Conservation (phyloP, 1,140 invertebrate genomes). For the Armadillidium nasatum region DNA sequence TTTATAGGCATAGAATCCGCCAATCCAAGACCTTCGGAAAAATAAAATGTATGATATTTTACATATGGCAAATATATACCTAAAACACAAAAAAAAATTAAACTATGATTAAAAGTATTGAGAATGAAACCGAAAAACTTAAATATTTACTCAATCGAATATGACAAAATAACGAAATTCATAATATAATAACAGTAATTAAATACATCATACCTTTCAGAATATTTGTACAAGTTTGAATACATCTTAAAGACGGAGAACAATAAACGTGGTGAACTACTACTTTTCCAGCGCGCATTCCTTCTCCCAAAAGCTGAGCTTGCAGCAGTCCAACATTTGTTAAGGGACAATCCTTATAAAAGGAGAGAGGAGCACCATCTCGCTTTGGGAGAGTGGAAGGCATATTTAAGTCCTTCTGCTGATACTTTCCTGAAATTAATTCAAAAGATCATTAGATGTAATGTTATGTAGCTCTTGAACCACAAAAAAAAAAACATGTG, state of each 20-base stretch:
- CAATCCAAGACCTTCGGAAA: slow-evolving; percentile 52
- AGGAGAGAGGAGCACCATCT: slow-evolving; percentile 59
- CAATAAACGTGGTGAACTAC: slow-evolving; percentile 69
- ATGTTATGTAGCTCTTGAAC: too few species aligned
- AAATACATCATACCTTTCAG: slow-evolving; percentile 61
- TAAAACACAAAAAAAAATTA: too few species aligned
- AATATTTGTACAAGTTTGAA: slow-evolving; percentile 78
- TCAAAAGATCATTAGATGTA: too few species aligned
- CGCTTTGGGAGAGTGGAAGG: slow-evolving; percentile 54
- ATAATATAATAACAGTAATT: too few species aligned
- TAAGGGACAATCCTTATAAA: slow-evolving; percentile 75
- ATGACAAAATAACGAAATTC: too few species aligned
- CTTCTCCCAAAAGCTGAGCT: slow-evolving; percentile 61
- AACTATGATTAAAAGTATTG: too few species aligned
- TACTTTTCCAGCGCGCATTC: slow-evolving; percentile 62
- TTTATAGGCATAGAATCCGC: slow-evolving; percentile 57
- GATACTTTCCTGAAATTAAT: slow-evolving; percentile 60
- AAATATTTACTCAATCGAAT: too few species aligned
- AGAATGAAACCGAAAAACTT: too few species aligned
- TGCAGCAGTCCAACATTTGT: slow-evolving; percentile 65
- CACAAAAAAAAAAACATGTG: too few species aligned
- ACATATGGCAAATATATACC: slow-evolving; percentile 24
- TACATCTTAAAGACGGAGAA: slow-evolving; percentile 80
- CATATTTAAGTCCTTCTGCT: slow-evolving; percentile 82
- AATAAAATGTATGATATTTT: slow-evolving; percentile 1